These are phyloP conservation scores for Macrotis lagotis DNA, from an alignment of 2,113 vertebrate genomes.

Conservation along the genomic window DNA sequence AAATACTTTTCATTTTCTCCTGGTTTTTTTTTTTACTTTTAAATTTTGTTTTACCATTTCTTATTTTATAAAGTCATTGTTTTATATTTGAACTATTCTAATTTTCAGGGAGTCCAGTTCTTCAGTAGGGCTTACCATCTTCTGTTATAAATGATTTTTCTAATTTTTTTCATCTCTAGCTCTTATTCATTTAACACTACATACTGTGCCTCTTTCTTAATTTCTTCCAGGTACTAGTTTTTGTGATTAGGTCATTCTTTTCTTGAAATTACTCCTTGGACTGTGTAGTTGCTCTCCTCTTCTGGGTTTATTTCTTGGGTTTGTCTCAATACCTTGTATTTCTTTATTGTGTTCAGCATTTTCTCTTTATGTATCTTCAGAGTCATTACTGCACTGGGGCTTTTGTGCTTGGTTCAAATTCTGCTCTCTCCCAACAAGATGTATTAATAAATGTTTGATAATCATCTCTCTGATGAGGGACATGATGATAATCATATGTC, in stretches of 20 bases:
- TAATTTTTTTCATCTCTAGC: too few relatives aligned
- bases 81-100: too few relatives aligned
- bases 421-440: neutral
- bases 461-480: neutral
- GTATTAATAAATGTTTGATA: neutral
- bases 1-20: neutral
- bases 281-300: too few relatives aligned
- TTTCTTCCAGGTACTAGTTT: neutral
- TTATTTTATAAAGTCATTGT: too few relatives aligned
- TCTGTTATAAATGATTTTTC: too few relatives aligned
- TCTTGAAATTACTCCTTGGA: neutral
- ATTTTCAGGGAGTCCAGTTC: too few relatives aligned
- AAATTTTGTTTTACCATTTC: neutral
- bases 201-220: neutral
- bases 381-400: neutral
- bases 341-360: neutral
- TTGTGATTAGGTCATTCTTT: neutral
- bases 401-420: neutral
- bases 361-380: neutral
- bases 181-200: too few relatives aligned
- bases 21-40: neutral
- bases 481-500: neutral
- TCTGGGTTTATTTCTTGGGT: neutral
- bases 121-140: too few relatives aligned
- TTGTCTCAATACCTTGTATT: neutral